These are phyloP conservation scores for Hypocryptadius cinnamomeus DNA, from an alignment of 2,113 vertebrate species.

Conservation along the genomic window DNA sequence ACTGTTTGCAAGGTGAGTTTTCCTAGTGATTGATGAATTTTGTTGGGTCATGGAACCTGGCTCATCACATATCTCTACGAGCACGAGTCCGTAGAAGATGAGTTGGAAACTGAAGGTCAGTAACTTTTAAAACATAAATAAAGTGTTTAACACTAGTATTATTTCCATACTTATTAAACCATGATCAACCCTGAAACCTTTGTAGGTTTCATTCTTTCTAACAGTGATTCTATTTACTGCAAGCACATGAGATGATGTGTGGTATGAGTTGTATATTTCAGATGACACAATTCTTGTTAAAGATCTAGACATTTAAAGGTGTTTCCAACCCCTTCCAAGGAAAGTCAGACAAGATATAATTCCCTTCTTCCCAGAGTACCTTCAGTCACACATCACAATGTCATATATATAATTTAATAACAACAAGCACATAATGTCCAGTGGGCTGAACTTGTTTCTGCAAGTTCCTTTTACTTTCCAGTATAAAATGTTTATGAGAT, in stretches of 20 bases:
- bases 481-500: background rate
- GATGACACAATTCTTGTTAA: background rate
- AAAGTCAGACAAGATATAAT: background rate
- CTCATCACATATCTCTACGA: background rate
- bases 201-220: background rate
- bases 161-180: background rate
- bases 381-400: background rate
- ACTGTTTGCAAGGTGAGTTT: background rate
- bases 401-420: background rate
- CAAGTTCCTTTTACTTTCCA: background rate
- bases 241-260: background rate
- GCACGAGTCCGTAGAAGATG: background rate
- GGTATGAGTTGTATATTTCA: background rate
- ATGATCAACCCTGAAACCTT: background rate
- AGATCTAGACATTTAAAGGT: background rate
- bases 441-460: background rate
- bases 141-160: background rate
- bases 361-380: background rate
- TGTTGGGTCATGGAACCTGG: background rate
- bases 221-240: background rate
- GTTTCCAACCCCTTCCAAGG: background rate
- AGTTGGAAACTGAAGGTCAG: background rate
- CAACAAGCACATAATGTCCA: background rate
- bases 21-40: background rate
- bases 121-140: background rate